These are phyloP conservation scores for Coreius guichenoti DNA, from an alignment of 2,797 vertebrate species.

Conservation along the genomic window DNA sequence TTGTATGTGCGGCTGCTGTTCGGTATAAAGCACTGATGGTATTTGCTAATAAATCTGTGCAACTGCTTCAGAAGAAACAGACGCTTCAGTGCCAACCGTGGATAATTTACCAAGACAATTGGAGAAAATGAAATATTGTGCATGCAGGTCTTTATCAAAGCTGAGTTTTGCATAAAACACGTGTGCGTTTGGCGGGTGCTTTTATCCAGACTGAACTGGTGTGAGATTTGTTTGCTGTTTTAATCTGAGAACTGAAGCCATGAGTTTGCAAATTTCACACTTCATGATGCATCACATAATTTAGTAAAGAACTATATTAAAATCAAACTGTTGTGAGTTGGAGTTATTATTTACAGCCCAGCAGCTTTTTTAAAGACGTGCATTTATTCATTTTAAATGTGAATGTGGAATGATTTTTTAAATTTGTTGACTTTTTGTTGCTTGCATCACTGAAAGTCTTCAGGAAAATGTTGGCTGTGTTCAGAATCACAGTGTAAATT, in stretches of 20 bases:
- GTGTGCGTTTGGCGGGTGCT: not conserved
- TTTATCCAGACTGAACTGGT: not conserved
- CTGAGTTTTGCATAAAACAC: not conserved
- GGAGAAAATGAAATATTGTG: not conserved
- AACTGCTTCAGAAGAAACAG: not conserved
- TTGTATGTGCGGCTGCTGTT: constrained; percentile 74
- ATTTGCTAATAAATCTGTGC: constrained; percentile 73
- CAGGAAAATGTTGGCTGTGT: too few species aligned
- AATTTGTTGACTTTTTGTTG: not conserved
- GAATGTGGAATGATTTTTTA: not conserved
- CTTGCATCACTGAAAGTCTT: too few species aligned
- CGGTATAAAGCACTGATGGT: constrained; percentile 72
- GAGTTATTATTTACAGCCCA: not conserved
- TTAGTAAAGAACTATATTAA: not conserved
- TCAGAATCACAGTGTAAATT: too few species aligned
- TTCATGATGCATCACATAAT: not conserved
- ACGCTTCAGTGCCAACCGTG: not conserved
- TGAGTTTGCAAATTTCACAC: not conserved
- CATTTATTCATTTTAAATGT: not conserved
- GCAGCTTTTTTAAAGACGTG: not conserved
- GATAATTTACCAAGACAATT: not conserved
- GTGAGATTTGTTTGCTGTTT: not conserved
- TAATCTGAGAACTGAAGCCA: not conserved
- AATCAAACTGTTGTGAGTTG: not conserved
- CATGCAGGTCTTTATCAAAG: not conserved